Evolutionary conservation across 2,113 vertebrate genomes (phyloP), one percentile per base, ranked within the genome.

Genomic region (Mesoclemmys tuberculata): DNA sequence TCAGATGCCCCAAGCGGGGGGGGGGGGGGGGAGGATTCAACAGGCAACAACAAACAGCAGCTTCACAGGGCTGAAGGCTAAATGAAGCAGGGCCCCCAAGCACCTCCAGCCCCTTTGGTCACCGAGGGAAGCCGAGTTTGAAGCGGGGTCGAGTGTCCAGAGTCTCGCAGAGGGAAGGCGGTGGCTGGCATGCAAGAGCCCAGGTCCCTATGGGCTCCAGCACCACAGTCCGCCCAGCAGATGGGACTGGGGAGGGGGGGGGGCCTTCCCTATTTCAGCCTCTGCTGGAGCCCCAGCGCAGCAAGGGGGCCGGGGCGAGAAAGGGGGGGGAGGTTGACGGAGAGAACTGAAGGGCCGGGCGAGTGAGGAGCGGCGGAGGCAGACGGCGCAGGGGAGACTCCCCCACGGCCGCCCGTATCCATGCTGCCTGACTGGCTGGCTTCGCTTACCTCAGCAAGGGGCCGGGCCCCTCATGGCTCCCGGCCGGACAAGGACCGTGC

Each of bases 401-500:
- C 46, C 46, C 46, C 46, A 46, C 46, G 8, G 46, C 46, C 46
- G 46, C 46, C 46, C 46, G 46, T 46, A 46, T 46, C 46, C 46
- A 46, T 46, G 46, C 6, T 2, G 46, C 46, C 13, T 27, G 24
- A 16, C 29, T n/a, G 18, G 13, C 41, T 16, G 5, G 46, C 79
- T 26, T 1, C 84, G 21, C 93, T 96, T 92, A 95, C 94, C 94
- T 92, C 64, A 46, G 74, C 13, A 14, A 46, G 68, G 78, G 29
- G 21, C 18, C 7, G 3, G 78, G 9, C 21, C 80, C 80, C 46
- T n/a, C 56, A 19, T 10, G 41, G 68, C 78, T n/a, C 13, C 52
- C 12, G 0, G 6, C 8, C 11, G 5, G 14, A 2, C 2, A 1
- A 3, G 3, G 27, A 4, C 22, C 10, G 22, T 2, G 5, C 12